phyloP scores from a whole-genome alignment of 2,888 invertebrate species.

The Geophilus truncorum region DNA sequence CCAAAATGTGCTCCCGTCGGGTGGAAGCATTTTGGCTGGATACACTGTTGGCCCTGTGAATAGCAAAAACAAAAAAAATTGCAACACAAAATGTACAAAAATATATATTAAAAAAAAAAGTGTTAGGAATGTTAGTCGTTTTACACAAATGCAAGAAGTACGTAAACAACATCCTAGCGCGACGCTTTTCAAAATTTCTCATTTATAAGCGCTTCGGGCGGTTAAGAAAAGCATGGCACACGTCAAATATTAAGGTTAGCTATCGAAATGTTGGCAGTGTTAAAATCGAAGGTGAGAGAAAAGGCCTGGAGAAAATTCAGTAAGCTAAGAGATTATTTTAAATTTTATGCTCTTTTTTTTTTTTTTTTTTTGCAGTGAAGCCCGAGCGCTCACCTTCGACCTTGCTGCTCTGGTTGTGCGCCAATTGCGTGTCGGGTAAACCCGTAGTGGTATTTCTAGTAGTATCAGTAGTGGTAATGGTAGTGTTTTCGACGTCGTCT shows the following conservation, averaged over 20 bases:
- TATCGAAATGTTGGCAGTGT: background rate
- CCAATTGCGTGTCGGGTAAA: background rate
- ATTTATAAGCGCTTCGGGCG: background rate
- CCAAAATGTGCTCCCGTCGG: conserved; percentile 85
- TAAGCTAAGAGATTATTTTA: background rate
- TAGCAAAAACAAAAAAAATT: background rate
- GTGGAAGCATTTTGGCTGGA: conserved; percentile 84
- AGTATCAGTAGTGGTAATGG: background rate
- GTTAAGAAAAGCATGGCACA: background rate
- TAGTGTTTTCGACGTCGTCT: background rate
- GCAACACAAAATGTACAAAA: background rate
- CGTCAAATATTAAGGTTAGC: background rate
- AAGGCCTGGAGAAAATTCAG: background rate
- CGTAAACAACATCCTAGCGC: background rate
- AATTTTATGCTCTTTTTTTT: no score
- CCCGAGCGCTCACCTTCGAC: conserved; percentile 24
- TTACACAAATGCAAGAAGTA: background rate
- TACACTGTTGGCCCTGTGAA: conserved; percentile 75
- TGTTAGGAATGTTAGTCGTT: background rate
- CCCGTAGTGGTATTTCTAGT: background rate
- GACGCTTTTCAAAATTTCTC: background rate
- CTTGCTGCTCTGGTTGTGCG: conserved; percentile 9
- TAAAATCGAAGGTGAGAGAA: background rate
- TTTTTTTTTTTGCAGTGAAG: no score
- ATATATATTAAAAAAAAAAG: background rate